These are phyloP conservation scores for Lacerta bilineata DNA, from an alignment of 2,797 vertebrate genomes.

Conservation along the genomic window DNA sequence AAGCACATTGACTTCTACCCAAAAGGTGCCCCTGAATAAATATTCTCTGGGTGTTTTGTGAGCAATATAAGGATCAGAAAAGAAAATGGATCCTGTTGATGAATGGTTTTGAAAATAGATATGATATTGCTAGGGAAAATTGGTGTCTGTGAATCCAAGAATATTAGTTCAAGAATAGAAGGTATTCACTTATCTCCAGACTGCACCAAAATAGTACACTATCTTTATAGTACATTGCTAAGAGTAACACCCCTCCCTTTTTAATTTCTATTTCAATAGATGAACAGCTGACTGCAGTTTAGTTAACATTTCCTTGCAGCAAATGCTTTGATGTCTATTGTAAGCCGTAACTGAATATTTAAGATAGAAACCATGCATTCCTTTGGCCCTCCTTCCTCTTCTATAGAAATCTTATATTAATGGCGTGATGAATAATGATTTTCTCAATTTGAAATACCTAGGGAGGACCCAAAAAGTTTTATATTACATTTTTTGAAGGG, in stretches of 20 bases:
- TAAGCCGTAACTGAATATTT: conserved; percentile 3
- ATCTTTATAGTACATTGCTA: background rate
- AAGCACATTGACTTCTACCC: too few species aligned
- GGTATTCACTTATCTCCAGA: background rate
- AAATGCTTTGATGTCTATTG: background rate
- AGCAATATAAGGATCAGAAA: too few species aligned
- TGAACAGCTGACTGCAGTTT: background rate
- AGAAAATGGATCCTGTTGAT: too few species aligned
- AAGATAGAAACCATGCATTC: background rate
- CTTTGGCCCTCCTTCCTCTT: background rate
- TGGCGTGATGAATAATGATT: background rate
- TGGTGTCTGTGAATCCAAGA: too few species aligned
- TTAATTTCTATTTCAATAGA: background rate
- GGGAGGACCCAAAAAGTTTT: background rate
- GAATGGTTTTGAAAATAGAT: too few species aligned
- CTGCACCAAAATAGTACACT: background rate
- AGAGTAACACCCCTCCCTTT: background rate
- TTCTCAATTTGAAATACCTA: background rate
- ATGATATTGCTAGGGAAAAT: background rate
- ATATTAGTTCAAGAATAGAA: too few species aligned
- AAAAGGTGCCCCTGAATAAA: too few species aligned
- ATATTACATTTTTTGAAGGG: background rate
- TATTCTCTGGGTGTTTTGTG: too few species aligned
- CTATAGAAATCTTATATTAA: background rate
- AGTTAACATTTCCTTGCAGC: background rate